Base-by-base conservation (phyloP, 2,888 invertebrate genomes). In the Orthosia gracilis region DNA sequence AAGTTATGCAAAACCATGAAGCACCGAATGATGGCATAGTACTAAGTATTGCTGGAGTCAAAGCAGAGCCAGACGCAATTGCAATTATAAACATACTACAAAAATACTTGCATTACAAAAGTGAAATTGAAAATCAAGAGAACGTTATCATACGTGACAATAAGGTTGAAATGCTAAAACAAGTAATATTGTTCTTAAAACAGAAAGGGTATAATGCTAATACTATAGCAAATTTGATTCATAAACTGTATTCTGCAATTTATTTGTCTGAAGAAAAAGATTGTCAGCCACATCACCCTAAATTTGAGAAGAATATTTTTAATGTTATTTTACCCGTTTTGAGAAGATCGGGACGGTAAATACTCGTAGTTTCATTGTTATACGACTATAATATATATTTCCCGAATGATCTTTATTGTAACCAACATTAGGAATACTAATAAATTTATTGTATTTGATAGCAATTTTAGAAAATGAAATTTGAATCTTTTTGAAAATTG, bases 271-370 rank as follows among this genome's bases (percentile, higher is more conserved):
- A 76, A 64, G 50, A 21, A 13, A 31, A 40, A 7, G 49, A 9
- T 0, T 83, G 81, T 45, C 23, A 68, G 0, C 21, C 45, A 26
- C 12, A 59, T 9, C 15, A 65, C 3, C 7, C 40, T 2, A 23
- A 79, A 57, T 69, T 83, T 49, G n/a, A 40, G 2, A 68, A 71
- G 17, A 71, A 59, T 52, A 50, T 65, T 15, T 76, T 79, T 21
- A 50, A 75, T 66, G 45, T 71, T 15, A 69, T 82, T 18, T 40
- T 82, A 23, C 69, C 81, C 4, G 63, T 75, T 54, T 69, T 82
- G 40, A 79, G 62, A 59, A 66, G 71, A 54, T 75, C 83, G 0
- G 62, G 17, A 21, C n/a, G 15, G 1, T 82, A 63, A 67, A 23
- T 4, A 21, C 4, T 31, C 4, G 2, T 40, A 40, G 40, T 40